A percentile compares a stretch with the other conserved stretches of the same genome.
phyloP scores from a whole-genome alignment of 2,113 vertebrate genomes.

The Blennius ocellaris region DNA sequence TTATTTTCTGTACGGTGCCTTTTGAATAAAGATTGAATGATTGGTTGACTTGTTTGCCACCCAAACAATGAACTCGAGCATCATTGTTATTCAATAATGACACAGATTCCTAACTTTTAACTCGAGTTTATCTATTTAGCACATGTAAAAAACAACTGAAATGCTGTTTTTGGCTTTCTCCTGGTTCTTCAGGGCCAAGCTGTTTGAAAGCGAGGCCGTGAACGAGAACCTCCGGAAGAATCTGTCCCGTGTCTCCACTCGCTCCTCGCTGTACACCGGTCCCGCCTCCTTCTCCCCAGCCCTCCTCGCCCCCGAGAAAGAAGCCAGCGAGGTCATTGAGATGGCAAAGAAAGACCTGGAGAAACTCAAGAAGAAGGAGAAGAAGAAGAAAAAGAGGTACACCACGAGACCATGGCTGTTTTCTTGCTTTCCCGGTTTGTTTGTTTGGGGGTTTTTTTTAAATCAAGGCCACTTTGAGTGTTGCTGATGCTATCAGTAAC shows the following conservation, averaged over 20 bases:
- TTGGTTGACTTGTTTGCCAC: too few species aligned
- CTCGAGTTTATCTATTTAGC: too few species aligned
- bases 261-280: constrained; percentile 86
- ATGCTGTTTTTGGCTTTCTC: too few species aligned
- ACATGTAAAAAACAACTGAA: too few species aligned
- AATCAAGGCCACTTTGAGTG: background rate
- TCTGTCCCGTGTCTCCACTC: constrained; percentile 89
- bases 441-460: background rate
- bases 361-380: constrained; percentile 96
- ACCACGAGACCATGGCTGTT: background rate
- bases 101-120: background rate
- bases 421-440: background rate
- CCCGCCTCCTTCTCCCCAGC: constrained; percentile 84
- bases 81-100: too few species aligned
- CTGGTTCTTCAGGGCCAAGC: constrained; percentile 87
- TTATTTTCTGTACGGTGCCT: too few species aligned
- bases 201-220: constrained; percentile 95
- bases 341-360: constrained; percentile 96
- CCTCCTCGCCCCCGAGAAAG: constrained; percentile 87
- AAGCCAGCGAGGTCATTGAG: constrained; percentile 93
- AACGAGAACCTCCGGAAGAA: constrained; percentile 93
- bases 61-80: too few species aligned
- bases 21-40: too few species aligned
- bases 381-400: constrained; percentile 95
- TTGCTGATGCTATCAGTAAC: too few species aligned